A percentile compares a stretch with the other conserved stretches of the same genome.
Conservation (phyloP, 1,140 invertebrate genomes). For the Cyclargus thomasi region DNA sequence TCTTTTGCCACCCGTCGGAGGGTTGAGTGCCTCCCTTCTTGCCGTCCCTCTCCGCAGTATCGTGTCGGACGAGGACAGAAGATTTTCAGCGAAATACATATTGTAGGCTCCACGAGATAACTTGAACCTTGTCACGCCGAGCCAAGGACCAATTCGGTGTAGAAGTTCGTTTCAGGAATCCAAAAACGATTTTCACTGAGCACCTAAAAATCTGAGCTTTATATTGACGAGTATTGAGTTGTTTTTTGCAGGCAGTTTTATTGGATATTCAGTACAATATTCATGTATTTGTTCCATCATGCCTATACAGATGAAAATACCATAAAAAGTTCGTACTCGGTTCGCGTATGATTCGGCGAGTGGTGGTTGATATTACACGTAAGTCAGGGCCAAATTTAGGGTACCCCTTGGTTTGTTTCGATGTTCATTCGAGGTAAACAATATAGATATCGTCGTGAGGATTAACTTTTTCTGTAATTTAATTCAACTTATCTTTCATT, state of each 20-base stretch:
- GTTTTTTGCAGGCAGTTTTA: constrained; percentile 40
- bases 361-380: constrained; percentile 47
- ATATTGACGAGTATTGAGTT: constrained; percentile 40
- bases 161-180: constrained; percentile 41
- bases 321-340: constrained; percentile 58
- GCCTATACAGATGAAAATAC: constrained; percentile 67
- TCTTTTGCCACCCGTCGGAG: constrained; percentile 67
- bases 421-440: constrained; percentile 23
- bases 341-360: constrained; percentile 48
- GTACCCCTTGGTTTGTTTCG: constrained; percentile 25
- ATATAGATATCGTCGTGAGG: constrained; percentile 9
- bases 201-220: constrained; percentile 52
- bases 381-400: constrained; percentile 39
- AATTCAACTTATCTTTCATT: background rate
- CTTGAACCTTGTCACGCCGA: background rate
- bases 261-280: constrained; percentile 65
- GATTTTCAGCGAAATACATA: constrained; percentile 10
- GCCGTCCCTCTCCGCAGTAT: constrained; percentile 44
- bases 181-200: constrained; percentile 53
- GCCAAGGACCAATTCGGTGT: background rate
- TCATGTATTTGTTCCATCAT: constrained; percentile 69
- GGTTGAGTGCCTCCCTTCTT: constrained; percentile 53
- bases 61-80: constrained; percentile 54
- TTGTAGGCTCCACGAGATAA: background rate
- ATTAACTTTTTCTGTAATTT: background rate